Conservation (phyloP, 2,888 invertebrate genomes). For the Nomada fabriciana region DNA sequence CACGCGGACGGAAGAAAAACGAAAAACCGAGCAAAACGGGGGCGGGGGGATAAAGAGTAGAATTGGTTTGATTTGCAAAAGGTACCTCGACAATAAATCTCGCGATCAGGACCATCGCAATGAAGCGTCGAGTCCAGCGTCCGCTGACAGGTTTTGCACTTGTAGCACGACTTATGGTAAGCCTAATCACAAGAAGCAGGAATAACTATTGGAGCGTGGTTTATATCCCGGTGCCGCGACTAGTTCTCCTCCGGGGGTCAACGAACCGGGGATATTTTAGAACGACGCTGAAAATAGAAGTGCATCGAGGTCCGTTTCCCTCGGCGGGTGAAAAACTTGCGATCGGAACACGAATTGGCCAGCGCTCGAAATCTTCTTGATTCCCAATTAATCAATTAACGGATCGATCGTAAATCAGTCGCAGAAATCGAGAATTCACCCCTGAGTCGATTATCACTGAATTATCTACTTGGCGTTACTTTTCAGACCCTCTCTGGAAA, state of each 20-base stretch:
- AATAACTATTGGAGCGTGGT: constrained; percentile 69
- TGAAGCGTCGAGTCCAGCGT: constrained; percentile 94
- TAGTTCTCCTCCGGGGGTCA: not conserved
- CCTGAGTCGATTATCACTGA: too few relatives aligned
- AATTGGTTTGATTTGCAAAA: constrained; percentile 66
- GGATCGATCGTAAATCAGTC: too few relatives aligned
- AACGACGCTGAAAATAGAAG: not conserved
- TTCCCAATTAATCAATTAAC: too few relatives aligned
- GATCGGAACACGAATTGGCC: too few relatives aligned
- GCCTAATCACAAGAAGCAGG: constrained; percentile 87
- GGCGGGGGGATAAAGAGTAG: constrained; percentile 8
- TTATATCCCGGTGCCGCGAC: constrained; percentile 62
- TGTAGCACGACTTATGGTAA: constrained; percentile 96
- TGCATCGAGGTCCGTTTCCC: too few relatives aligned
- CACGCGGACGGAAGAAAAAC: not conserved
- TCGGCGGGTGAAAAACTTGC: too few relatives aligned
- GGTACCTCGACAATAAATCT: constrained; percentile 96
- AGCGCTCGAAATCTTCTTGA: too few relatives aligned
- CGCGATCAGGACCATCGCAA: constrained; percentile 96
- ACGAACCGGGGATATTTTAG: not conserved
- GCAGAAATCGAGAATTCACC: too few relatives aligned
- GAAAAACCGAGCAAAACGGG: constrained; percentile 1
- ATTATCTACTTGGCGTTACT: too few relatives aligned
- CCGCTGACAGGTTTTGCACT: constrained; percentile 93
- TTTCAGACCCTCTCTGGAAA: too few relatives aligned